Evolutionary conservation across 2,113 vertebrate species (phyloP).

Genomic region (Eretmochelys imbricata): DNA sequence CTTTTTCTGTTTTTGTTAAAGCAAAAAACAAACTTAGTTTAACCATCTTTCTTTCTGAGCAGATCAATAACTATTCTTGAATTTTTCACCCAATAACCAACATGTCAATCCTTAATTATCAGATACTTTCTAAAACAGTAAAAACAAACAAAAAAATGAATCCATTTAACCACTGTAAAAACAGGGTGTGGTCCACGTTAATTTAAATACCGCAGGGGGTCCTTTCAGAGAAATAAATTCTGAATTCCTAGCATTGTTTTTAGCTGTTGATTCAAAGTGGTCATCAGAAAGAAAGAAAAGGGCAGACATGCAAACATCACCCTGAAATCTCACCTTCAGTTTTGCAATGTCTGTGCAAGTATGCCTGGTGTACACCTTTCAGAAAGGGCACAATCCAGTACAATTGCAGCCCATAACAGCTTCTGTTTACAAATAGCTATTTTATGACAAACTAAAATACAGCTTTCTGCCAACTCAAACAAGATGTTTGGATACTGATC

Average conservation of each 20-base stretch:
- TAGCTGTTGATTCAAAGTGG: neutral
- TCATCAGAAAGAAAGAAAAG: neutral
- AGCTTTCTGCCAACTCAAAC: neutral
- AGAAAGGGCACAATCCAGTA: neutral
- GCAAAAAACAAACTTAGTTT: neutral
- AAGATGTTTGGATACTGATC: neutral
- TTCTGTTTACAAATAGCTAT: neutral
- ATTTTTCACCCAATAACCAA: constrained; percentile 6
- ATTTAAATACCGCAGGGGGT: neutral
- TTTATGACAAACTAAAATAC: constrained; percentile 12
- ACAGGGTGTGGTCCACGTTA: constrained; percentile 2
- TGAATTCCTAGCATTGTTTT: constrained; percentile 10
- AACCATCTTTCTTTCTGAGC: constrained; percentile 1
- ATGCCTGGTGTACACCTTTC: neutral
- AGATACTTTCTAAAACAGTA: neutral
- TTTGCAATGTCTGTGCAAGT: neutral
- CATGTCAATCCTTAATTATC: neutral
- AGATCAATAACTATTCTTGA: neutral
- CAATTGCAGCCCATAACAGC: neutral
- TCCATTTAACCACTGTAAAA: neutral
- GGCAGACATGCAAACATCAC: neutral
- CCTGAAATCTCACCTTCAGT: neutral
- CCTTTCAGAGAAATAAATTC: neutral
- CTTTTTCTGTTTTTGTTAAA: neutral
- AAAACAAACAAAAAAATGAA: neutral